A percentile compares a stretch with the other conserved stretches of the same genome.
Conservation (phyloP, 2,888 invertebrate genomes). For the Drosophila anomalata region DNA sequence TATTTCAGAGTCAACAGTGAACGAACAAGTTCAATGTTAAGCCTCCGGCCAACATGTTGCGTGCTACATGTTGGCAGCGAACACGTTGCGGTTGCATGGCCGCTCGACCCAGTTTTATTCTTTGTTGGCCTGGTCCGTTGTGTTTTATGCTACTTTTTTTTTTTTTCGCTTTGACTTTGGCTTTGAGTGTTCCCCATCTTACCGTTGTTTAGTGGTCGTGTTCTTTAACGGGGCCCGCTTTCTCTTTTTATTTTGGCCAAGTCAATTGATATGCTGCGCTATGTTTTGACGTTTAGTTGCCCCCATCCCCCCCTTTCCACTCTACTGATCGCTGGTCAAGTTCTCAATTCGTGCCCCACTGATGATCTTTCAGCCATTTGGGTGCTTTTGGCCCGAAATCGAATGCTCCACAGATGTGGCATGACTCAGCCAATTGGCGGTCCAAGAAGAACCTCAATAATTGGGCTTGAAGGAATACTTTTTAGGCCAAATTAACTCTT, state of each 20-base stretch:
- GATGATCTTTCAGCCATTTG: slow-evolving; percentile 37
- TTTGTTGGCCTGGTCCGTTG: slow-evolving; percentile 55
- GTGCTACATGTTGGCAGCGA: slow-evolving; percentile 5
- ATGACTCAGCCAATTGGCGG: slow-evolving; percentile 22
- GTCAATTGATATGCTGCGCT: slow-evolving; percentile 69
- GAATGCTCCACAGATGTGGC: slow-evolving; percentile 11
- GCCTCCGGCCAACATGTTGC: slow-evolving; percentile 19
- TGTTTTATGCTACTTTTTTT: slow-evolving; percentile 36
- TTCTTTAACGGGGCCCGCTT: slow-evolving; percentile 70
- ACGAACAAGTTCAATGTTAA: slow-evolving; percentile 46
- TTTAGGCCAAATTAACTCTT: background rate
- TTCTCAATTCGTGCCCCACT: slow-evolving; percentile 40
- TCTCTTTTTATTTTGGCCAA: slow-evolving; percentile 73
- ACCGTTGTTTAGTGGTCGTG: slow-evolving; percentile 63
- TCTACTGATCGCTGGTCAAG: slow-evolving; percentile 33
- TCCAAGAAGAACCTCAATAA: slow-evolving; percentile 1
- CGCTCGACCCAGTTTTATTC: slow-evolving; percentile 73
- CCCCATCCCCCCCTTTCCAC: background rate
- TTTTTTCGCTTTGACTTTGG: slow-evolving; percentile 28
- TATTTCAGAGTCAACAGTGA: slow-evolving; percentile 30
- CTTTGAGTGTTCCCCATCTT: slow-evolving; percentile 50
- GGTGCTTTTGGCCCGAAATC: slow-evolving; percentile 15
- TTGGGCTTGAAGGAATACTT: background rate
- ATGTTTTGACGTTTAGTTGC: slow-evolving; percentile 50
- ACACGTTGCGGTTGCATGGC: slow-evolving; percentile 22